Evolutionary conservation across 2,888 invertebrate genomes (phyloP).

Genomic region (Eilema griseolum): DNA sequence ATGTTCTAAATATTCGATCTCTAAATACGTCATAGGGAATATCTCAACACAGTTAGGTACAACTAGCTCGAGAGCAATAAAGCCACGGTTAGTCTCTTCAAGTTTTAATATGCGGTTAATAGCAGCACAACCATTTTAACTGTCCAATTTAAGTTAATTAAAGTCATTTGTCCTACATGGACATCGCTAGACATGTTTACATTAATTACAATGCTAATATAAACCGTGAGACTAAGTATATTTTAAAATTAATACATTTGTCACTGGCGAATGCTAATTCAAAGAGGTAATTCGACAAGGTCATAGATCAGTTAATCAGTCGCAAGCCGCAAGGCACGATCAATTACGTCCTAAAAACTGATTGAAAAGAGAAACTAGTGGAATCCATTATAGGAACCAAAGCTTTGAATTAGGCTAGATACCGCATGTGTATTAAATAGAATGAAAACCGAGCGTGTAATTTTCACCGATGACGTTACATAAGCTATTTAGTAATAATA

Average conservation of each 20-base stretch:
- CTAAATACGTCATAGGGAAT: background rate
- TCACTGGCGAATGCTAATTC: background rate
- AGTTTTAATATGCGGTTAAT: conserved; percentile 2
- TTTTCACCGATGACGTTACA: background rate
- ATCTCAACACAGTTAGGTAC: background rate
- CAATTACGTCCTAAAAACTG: background rate
- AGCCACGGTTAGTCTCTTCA: background rate
- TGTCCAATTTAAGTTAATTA: background rate
- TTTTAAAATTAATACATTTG: background rate
- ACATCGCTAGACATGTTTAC: background rate
- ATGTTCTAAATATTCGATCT: background rate
- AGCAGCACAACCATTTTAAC: background rate
- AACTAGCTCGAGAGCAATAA: background rate
- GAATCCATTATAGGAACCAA: background rate
- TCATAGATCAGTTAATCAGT: background rate
- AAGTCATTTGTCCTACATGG: background rate
- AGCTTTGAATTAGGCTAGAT: background rate
- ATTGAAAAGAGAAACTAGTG: background rate
- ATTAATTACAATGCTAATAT: background rate
- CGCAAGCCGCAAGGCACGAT: background rate
- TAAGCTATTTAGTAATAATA: background rate
- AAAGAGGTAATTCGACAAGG: background rate
- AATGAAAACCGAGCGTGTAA: no score
- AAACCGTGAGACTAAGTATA: background rate
- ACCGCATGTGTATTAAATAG: no score